Evolutionary conservation across 1,140 invertebrate genomes (phyloP).

Genomic region (Nilaparvata lugens): DNA sequence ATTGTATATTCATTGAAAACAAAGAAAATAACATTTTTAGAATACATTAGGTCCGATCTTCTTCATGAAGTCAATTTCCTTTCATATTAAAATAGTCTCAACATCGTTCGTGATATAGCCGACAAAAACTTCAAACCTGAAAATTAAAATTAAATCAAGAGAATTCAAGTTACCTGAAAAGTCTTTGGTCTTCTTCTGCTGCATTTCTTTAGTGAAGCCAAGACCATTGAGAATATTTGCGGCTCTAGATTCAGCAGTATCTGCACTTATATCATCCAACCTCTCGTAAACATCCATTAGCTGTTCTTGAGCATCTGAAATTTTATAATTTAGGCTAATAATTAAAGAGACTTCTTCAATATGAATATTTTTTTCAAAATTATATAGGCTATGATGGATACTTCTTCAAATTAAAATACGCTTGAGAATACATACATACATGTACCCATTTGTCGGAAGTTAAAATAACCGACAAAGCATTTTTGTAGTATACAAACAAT

Average conservation of each 20-base stretch:
- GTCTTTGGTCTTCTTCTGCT: slow-evolving; percentile 81
- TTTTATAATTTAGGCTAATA: slow-evolving; percentile 1
- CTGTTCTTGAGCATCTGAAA: slow-evolving; percentile 81
- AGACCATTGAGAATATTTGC: slow-evolving; percentile 93
- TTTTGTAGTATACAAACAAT: no score
- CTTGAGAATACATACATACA: neutral
- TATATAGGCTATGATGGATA: neutral
- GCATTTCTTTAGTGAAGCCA: slow-evolving; percentile 93
- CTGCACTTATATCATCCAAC: slow-evolving; percentile 91
- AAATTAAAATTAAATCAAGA: neutral
- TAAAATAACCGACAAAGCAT: no score
- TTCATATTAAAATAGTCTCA: no score
- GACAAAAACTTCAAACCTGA: no score
- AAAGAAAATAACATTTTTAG: no score
- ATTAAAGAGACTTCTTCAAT: neutral
- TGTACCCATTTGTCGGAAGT: neutral
- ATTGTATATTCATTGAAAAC: no score
- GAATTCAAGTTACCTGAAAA: slow-evolving; percentile 61
- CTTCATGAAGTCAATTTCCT: no score
- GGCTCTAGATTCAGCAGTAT: slow-evolving; percentile 88
- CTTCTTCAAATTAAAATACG: neutral
- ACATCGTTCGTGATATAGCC: no score
- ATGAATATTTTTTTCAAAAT: neutral
- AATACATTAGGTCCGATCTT: no score
- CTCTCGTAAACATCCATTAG: slow-evolving; percentile 97